A percentile compares a stretch with the other conserved stretches of the same genome.
phyloP scores from a whole-genome alignment of 23 tunicate genomes.

The Diplosoma virens region DNA sequence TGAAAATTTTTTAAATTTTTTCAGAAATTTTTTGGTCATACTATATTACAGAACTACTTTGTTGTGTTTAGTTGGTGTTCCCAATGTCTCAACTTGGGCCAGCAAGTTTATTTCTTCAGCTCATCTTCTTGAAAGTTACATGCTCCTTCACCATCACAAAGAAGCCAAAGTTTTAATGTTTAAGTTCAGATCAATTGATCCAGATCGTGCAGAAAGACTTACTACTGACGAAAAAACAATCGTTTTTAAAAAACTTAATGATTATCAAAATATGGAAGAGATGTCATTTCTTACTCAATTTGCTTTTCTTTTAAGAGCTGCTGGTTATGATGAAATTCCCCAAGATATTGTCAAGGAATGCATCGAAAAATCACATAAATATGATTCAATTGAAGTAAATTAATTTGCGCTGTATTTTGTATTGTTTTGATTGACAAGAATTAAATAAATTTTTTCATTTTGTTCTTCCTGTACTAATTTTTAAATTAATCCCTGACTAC shows the following conservation, averaged over 20 bases:
- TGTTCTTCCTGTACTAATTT: too few species aligned
- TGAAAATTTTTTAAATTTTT: too few species aligned
- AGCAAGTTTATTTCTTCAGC: constrained; percentile 34
- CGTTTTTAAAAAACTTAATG: not conserved
- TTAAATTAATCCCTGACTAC: not conserved
- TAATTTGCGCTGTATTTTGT: too few species aligned
- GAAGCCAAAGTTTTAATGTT: constrained; percentile 41
- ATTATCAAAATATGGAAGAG: constrained; percentile 33
- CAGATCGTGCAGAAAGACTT: constrained; percentile 34
- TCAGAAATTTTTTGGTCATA: too few species aligned
- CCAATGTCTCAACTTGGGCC: constrained; percentile 32
- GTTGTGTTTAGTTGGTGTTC: constrained; percentile 2
- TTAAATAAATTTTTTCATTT: too few species aligned
- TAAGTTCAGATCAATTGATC: constrained; percentile 60
- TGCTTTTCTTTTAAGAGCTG: constrained; percentile 49
- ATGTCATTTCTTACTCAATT: constrained; percentile 49
- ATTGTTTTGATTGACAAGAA: too few species aligned
- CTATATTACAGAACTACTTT: too few species aligned
- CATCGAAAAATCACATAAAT: constrained; percentile 11
- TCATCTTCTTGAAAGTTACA: constrained; percentile 47
- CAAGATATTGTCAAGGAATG: constrained; percentile 39
- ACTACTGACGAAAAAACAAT: not conserved
- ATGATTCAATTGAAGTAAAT: constrained; percentile 24
- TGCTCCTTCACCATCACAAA: constrained; percentile 42
- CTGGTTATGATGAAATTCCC: constrained; percentile 64